Percentiles rank a stretch among this genome's conserved stretches.
Evolutionary conservation across 2,113 vertebrate genomes (phyloP).

Genomic region (Sminthopsis crassicaudata): DNA sequence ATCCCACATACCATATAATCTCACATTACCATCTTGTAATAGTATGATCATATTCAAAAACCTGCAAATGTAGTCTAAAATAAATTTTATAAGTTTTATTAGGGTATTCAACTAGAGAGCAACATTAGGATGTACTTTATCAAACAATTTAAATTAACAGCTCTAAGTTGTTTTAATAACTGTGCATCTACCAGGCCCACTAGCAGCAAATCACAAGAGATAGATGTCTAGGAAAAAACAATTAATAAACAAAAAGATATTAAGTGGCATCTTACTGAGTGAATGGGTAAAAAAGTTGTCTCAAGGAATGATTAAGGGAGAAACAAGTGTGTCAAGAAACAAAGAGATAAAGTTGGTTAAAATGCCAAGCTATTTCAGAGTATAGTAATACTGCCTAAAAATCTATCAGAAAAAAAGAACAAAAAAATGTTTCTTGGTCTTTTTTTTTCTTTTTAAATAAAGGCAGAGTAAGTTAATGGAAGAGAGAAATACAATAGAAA

Average conservation of each 20-base stretch:
- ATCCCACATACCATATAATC: not conserved
- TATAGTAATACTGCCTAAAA: not conserved
- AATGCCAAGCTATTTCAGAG: conserved; percentile 33
- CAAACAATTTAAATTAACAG: conserved; percentile 47
- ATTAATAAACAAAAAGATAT: conserved; percentile 31
- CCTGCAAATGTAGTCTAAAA: conserved; percentile 6
- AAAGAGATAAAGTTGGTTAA: conserved; percentile 24
- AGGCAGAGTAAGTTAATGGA: conserved; percentile 11
- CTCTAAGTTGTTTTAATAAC: conserved; percentile 43
- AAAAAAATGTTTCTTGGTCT: conserved; percentile 8
- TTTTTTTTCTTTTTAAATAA: not conserved
- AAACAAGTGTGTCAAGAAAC: conserved; percentile 25
- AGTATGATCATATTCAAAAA: conserved; percentile 18
- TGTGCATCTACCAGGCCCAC: conserved; percentile 15
- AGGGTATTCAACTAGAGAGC: not conserved
- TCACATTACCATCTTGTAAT: not conserved
- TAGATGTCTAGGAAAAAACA: conserved; percentile 36
- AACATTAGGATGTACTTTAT: conserved; percentile 64
- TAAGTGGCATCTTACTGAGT: conserved; percentile 16
- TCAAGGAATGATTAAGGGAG: conserved; percentile 34
- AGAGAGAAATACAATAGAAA: not conserved
- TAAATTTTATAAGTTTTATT: not conserved
- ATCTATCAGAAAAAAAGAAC: conserved; percentile 9
- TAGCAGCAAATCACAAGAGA: conserved; percentile 34
- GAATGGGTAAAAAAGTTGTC: conserved; percentile 24